Percentiles rank a stretch among this genome's conserved stretches.
Evolutionary conservation across 2,888 invertebrate species (phyloP).

Genomic region (Dinocampus coccinellae): DNA sequence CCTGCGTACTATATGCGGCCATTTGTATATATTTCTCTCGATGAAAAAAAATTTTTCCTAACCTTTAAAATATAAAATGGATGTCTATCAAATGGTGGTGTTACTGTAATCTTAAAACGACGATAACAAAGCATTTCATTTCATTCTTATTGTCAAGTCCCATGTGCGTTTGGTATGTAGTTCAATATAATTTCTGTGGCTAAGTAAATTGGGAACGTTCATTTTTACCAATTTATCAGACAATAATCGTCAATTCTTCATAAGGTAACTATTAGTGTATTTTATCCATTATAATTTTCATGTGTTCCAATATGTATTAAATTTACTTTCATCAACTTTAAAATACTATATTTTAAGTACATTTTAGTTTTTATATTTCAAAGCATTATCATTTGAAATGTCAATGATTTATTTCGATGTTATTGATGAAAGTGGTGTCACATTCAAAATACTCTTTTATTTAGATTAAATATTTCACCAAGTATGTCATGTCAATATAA

Average conservation of each 20-base stretch:
- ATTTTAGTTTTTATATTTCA: background rate
- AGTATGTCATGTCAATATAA: background rate
- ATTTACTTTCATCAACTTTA: background rate
- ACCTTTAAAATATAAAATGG: constrained; percentile 56
- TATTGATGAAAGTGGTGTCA: background rate
- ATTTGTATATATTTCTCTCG: background rate
- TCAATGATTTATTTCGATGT: background rate
- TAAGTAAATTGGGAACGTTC: background rate
- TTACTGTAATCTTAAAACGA: constrained; percentile 50
- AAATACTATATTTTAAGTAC: background rate
- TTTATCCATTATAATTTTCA: constrained; percentile 24
- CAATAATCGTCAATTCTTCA: constrained; percentile 28
- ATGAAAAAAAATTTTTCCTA: constrained; percentile 34
- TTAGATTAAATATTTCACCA: background rate
- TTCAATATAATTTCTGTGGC: constrained; percentile 32
- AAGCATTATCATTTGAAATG: background rate
- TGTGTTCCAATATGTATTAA: background rate
- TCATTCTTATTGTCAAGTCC: constrained; percentile 37
- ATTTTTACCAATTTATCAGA: background rate
- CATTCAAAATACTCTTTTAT: background rate
- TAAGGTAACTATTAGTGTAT: constrained; percentile 44
- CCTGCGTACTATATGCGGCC: background rate
- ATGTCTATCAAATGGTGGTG: constrained; percentile 56
- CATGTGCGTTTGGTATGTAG: constrained; percentile 46
- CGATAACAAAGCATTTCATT: constrained; percentile 48